Percentiles rank a stretch among this genome's conserved stretches.
Evolutionary conservation across 2,797 vertebrate genomes (phyloP).

Genomic region (Pogoniulus pusillus): DNA sequence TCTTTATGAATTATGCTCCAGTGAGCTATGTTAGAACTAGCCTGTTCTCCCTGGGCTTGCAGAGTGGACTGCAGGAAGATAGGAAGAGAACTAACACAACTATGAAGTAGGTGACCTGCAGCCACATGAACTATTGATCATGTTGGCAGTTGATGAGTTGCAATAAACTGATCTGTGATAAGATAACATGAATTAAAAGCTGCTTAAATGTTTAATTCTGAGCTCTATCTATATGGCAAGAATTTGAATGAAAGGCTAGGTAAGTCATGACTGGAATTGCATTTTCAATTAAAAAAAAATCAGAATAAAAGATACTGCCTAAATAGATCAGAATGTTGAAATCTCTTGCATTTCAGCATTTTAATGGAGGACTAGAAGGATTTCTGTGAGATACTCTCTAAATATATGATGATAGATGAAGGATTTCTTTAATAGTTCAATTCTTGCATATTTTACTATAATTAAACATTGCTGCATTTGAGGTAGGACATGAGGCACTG

Average conservation of each 20-base stretch:
- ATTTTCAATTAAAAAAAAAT: not conserved
- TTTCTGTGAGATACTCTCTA: not conserved
- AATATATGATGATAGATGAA: not conserved
- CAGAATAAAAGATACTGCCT: not conserved
- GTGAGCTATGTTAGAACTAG: not conserved
- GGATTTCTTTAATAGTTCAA: not conserved
- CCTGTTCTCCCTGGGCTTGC: not conserved
- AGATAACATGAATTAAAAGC: slow-evolving; percentile 53
- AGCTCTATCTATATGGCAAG: not conserved
- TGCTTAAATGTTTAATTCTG: slow-evolving; percentile 17
- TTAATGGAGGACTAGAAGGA: not conserved
- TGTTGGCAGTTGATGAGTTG: slow-evolving; percentile 28
- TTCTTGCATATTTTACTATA: not conserved
- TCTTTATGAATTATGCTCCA: not conserved
- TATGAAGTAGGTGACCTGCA: slow-evolving; percentile 1
- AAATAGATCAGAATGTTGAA: not conserved
- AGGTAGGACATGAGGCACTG: not conserved
- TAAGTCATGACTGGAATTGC: not conserved
- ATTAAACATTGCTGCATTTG: not conserved
- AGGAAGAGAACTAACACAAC: not conserved
- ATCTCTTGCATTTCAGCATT: not conserved
- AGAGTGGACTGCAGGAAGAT: not conserved
- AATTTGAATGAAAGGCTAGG: slow-evolving; percentile 15
- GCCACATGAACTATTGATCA: slow-evolving; percentile 46
- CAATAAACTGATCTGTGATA: slow-evolving; percentile 41